Evolutionary conservation across 2,113 vertebrate species (phyloP), one percentile per base, ranked within the genome.

Genomic region (Triplophysa dalaica): DNA sequence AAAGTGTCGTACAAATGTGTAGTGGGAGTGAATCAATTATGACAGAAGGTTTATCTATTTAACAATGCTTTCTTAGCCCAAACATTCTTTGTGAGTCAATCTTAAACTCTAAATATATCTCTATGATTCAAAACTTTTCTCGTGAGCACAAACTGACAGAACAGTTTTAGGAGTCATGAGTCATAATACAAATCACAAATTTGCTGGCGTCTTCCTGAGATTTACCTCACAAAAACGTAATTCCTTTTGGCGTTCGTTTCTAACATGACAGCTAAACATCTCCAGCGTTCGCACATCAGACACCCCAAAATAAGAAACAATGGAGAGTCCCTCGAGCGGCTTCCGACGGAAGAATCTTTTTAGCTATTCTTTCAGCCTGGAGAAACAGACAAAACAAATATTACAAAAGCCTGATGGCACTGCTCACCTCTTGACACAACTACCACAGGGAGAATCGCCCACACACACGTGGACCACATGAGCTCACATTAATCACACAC

Each of bases 381-480:
- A 81, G 83, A 85, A 60, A 75, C 67, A 81, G 38, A 67, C 81
- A n/a, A 10, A 78, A 65, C 74, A 69, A 58, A 76, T 14, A 76
- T 84, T 58, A 77, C 62, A 81, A 70, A 77, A 77, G 65, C 63
- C 77, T 33, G 73, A 70, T 11, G 58, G 74, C 78, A 64, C 79
- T 69, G 69, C 81, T 88, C 78, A 78, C 67, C 61, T 65, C 67
- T 33, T 61, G 83, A 75, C 78, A 65, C 60, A 24, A 29, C 70
- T 70, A 62, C 87, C 16, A 60, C 11, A 6, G 85, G 79, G 77
- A 85, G 68, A 72, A 66, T 60, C 70, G 6, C 77, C 43, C 87
- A 84, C 88, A 83, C 77, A 89, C 81, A 2, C 83, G 85, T 54
- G 77, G 66, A 83, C 84, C 75, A 64, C 83, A 76, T 65, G 85